Base-by-base conservation (phyloP, 2,888 invertebrate species). In the Autographa gamma region DNA sequence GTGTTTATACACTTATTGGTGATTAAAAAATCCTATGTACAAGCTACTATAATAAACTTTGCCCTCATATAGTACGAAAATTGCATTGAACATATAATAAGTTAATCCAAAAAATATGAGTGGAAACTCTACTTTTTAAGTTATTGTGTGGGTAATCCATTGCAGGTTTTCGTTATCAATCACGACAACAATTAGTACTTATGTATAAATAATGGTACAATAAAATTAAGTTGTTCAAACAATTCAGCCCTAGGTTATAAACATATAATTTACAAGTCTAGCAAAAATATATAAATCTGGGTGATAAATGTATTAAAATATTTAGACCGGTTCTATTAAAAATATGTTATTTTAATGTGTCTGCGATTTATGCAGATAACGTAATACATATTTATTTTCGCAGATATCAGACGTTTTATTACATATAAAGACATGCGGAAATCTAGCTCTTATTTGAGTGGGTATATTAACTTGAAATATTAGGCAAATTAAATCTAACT, bases 381-480 rank as follows among this genome's bases (percentile, higher is more conserved):
- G 19, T 56, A 56, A 56, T 56, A 56, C 54, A 56, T 56, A 56
- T 56, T 56, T 56, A 56, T 56, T 56, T 56, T 25, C 11, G 54
- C 11, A 56, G 13, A 56, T 56, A 56, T 13, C 19, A 25, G 54
- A 14, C 54, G 19, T 25, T 11, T 25, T 25, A 25, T 19, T 56
- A 48, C n/a, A 48, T 56, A 56, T 19, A 56, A 56, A 19, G 25
- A 13, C 54, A 19, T 5, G 54, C 25, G 54, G 25, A 25, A 48
- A n/a, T 43, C 43, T n/a, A n/a, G 6, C 48, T 48, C 48, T 1
- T 48, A 48, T 48, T 48, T 48, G 8, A 48, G n/a, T 48, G n/a
- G n/a, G 48, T 48, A 48, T n/a, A 48, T 25, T 25, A 25, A 25
- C 0, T 48, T 48, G n/a, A n/a, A 3, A 48, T 48, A 48, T 48